Evolutionary conservation across 2,113 vertebrate genomes (phyloP).

Genomic region (Malurus cyaneus): DNA sequence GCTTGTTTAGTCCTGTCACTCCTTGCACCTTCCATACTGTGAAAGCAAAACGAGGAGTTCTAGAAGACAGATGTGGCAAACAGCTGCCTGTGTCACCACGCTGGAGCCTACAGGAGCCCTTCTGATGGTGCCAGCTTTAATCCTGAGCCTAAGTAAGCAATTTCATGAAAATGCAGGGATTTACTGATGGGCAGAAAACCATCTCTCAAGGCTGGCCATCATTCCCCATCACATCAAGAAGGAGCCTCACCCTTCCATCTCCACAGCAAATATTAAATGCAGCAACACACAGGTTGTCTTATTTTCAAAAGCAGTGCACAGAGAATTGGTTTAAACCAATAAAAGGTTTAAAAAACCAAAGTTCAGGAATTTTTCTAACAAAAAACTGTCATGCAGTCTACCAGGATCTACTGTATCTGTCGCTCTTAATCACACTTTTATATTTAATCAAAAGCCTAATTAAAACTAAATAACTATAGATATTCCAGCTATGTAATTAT

Average conservation of each 20-base stretch:
- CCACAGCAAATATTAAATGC: not conserved
- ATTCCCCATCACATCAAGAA: accelerated
- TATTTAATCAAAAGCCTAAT: constrained; percentile 30
- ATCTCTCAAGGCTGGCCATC: not conserved
- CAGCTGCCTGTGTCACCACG: not conserved
- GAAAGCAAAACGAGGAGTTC: constrained; percentile 44
- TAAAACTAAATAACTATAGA: constrained; percentile 5
- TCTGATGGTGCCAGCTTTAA: not conserved
- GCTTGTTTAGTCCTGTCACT: constrained; percentile 46
- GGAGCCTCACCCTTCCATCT: not conserved
- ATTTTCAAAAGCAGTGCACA: not conserved
- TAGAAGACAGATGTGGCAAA: not conserved
- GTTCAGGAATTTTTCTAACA: not conserved
- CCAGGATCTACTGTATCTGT: not conserved
- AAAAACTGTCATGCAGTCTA: constrained; percentile 1
- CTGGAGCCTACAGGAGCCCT: not conserved
- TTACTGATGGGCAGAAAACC: not conserved
- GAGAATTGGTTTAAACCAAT: not conserved
- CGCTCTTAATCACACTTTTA: not conserved
- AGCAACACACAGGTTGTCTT: not conserved
- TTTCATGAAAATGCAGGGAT: not conserved
- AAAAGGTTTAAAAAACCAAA: too few relatives aligned
- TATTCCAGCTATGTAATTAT: not conserved
- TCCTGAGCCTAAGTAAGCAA: not conserved
- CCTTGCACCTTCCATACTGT: not conserved